Conservation (phyloP, 2,113 vertebrate species). For the Platysternon megacephalum region DNA sequence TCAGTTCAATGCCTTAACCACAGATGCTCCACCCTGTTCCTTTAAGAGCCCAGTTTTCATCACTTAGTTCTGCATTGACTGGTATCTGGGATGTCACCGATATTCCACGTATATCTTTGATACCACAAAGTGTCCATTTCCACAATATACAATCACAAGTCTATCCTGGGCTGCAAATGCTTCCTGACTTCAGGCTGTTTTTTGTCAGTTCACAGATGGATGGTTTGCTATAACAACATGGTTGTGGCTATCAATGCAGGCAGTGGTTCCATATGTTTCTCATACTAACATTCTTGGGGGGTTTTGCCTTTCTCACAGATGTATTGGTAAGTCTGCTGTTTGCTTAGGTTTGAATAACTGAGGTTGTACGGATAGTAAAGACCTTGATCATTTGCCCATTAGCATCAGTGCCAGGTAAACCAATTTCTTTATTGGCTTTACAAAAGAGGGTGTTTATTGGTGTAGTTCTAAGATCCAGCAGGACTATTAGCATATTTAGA, state of each 20-base stretch:
- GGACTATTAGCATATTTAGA: not conserved
- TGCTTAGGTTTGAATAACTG: not conserved
- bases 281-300: not conserved
- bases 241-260: not conserved
- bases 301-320: not conserved
- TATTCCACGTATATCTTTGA: not conserved
- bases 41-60: not conserved
- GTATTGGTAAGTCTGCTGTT: not conserved
- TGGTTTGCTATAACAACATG: not conserved
- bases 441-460: not conserved
- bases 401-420: not conserved
- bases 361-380: not conserved
- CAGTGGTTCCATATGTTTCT: not conserved
- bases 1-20: not conserved
- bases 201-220: not conserved
- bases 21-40: not conserved
- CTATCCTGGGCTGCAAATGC: accelerated
- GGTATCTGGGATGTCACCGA: not conserved
- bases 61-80: accelerated
- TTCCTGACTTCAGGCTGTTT: not conserved
- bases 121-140: not conserved
- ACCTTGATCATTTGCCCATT: not conserved
- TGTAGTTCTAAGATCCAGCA: not conserved
- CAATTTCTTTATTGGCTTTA: not conserved
- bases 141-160: not conserved